phyloP scores from a whole-genome alignment of 2,888 invertebrate species.

The Cantharis rustica region DNA sequence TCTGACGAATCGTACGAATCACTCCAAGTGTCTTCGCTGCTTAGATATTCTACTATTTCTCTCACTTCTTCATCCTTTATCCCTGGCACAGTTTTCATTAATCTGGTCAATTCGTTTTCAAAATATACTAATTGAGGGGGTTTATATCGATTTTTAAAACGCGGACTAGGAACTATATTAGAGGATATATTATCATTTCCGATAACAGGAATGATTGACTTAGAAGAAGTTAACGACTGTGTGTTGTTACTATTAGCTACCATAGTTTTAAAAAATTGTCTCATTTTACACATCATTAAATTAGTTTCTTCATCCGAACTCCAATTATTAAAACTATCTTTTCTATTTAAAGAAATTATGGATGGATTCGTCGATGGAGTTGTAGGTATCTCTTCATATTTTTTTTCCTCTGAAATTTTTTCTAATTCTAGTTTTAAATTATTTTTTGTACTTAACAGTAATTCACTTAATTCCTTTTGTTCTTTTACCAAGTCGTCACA shows the following conservation, averaged over 20 bases:
- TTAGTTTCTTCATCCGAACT: slow-evolving; percentile 93
- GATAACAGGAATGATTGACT: slow-evolving; percentile 59
- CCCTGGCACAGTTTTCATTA: slow-evolving; percentile 93
- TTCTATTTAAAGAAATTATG: slow-evolving; percentile 71
- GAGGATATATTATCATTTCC: slow-evolving; percentile 42
- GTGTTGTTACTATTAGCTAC: slow-evolving; percentile 64
- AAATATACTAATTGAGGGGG: slow-evolving; percentile 87
- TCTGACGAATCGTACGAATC: slow-evolving; percentile 93
- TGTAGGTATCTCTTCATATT: slow-evolving; percentile 55
- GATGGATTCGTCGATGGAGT: slow-evolving; percentile 57
- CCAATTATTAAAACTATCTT: slow-evolving; percentile 93
- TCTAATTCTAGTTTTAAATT: slow-evolving; percentile 64
- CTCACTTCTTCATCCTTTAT: slow-evolving; percentile 88
- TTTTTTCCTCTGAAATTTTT: slow-evolving; percentile 65
- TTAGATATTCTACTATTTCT: slow-evolving; percentile 90
- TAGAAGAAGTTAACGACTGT: slow-evolving; percentile 57
- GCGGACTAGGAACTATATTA: slow-evolving; percentile 61
- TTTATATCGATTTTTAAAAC: slow-evolving; percentile 68
- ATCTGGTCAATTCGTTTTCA: slow-evolving; percentile 84
- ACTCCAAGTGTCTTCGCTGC: slow-evolving; percentile 92
- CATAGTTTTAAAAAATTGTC: slow-evolving; percentile 90
- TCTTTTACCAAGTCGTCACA: slow-evolving; percentile 83
- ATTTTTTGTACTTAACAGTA: slow-evolving; percentile 40
- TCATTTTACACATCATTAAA: slow-evolving; percentile 93
- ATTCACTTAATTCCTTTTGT: slow-evolving; percentile 56